Evolutionary conservation across 2,888 invertebrate species (phyloP), one percentile per base, ranked within the genome.

Genomic region (Poecilobothrus nobilitatus): DNA sequence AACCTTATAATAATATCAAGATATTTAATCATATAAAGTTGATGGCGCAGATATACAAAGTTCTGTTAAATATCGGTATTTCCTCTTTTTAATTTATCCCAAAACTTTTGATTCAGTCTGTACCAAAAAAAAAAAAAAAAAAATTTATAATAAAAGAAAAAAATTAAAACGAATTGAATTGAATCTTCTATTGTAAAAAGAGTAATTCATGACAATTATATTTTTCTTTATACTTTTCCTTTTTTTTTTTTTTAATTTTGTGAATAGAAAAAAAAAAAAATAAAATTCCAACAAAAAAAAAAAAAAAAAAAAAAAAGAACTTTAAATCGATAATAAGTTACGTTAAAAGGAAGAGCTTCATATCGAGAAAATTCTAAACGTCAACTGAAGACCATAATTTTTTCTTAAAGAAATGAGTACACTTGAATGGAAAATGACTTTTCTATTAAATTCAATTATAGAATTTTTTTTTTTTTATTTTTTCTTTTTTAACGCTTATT

Each of bases 401-500:
- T 9, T 12, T 53, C 6, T 18, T 53, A 18, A 18, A 18, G 9
- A 37, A 37, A 37, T 53, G 53, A 53, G 53, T 53, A 53, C 53
- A 53, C 53, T 53, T 53, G 53, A 53, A 53, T 53, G 53, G 53
- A 53, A 53, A 53, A 53, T 15, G 53, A 53, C 15, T 53, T 53
- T 53, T 53, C 53, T 18, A 53, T 53, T 53, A 53, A n/a, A 53
- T 53, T 4, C 53, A 53, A 53, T 37, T 37, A 37, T 37, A 37
- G 37, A 53, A 53, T 15, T 53, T 12, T 53, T 53, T 53, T 18
- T 27, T 4, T 27, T 27, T 37, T 15, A 15, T 12, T 53, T 53
- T 53, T 18, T 27, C 2, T 27, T 27, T 37, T 8, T 37, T 8
- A 37, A 12, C 37, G 37, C 8, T 37, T 37, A 37, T 37, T 37